Percentiles rank a stretch among this genome's conserved stretches.
These are phyloP conservation scores for Prionailurus bengalensis DNA, from an alignment of 2,113 vertebrate species.

Conservation along the genomic window DNA sequence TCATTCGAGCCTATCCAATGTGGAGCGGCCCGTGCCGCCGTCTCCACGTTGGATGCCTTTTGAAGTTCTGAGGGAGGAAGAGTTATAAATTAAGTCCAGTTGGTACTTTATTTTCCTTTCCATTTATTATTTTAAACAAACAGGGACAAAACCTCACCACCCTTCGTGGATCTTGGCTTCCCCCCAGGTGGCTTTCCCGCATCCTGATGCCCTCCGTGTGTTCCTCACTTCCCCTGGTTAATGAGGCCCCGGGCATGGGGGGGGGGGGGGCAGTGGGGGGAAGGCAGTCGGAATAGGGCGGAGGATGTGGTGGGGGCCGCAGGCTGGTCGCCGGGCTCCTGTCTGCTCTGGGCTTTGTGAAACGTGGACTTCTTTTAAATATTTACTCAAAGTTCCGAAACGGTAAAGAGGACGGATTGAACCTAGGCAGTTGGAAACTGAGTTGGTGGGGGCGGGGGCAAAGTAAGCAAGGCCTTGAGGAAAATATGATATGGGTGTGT, in stretches of 20 bases:
- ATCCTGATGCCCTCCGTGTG: too few relatives aligned
- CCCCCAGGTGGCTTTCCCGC: too few relatives aligned
- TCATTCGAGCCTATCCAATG: background rate
- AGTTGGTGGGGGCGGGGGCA: background rate
- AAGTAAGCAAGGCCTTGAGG: background rate
- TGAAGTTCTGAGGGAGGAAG: conserved; percentile 64
- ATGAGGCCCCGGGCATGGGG: background rate
- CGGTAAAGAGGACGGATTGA: background rate
- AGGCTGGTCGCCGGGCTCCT: rapidly evolving
- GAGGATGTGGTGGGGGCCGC: rapidly evolving
- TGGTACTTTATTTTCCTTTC: conserved; percentile 63
- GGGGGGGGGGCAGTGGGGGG: too few relatives aligned
- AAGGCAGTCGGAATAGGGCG: rapidly evolving
- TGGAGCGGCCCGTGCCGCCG: background rate
- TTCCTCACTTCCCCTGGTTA: background rate
- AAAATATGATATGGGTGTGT: background rate
- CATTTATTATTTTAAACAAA: conserved; percentile 57
- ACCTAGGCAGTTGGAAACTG: background rate
- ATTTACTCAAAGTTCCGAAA: background rate
- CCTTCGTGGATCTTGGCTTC: background rate
- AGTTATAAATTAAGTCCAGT: conserved; percentile 65
- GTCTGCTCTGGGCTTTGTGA: background rate
- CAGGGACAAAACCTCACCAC: background rate
- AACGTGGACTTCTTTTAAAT: background rate
- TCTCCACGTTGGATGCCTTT: background rate